A percentile compares a stretch with the other conserved stretches of the same genome.
Conservation (phyloP, 2,113 vertebrate genomes). For the human region DNA sequence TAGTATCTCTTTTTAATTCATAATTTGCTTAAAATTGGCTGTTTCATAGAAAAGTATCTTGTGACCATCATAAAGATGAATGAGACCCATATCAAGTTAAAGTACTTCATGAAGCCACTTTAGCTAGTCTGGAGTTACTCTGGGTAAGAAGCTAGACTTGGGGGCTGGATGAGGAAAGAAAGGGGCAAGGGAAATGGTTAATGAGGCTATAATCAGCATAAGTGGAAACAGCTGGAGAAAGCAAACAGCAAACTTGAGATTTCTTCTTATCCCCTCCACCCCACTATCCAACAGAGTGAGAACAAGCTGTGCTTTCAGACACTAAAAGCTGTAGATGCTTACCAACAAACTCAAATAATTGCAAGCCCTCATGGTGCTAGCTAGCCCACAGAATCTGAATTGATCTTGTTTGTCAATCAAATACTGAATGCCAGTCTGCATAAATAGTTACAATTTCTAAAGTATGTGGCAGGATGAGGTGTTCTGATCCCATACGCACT, state of each 20-base stretch:
- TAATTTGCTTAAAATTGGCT: not conserved
- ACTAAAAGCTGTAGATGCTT: not conserved
- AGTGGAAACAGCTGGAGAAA: not conserved
- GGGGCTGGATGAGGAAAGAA: not conserved
- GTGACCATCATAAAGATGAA: not conserved
- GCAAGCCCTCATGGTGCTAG: not conserved
- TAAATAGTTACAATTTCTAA: not conserved
- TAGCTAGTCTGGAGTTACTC: not conserved
- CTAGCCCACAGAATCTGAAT: not conserved
- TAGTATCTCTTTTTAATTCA: not conserved
- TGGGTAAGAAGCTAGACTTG: not conserved
- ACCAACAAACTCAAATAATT: not conserved
- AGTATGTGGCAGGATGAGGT: not conserved
- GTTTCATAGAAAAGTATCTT: not conserved
- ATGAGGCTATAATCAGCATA: not conserved
- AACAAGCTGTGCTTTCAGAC: not conserved
- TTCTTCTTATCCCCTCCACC: not conserved
- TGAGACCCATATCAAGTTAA: not conserved
- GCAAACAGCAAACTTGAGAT: not conserved
- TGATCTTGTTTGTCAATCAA: not conserved
- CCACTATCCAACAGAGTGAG: not conserved
- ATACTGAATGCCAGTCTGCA: not conserved
- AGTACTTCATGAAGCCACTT: not conserved
- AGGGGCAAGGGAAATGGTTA: not conserved
- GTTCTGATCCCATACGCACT: not conserved